Evolutionary conservation across 2,797 vertebrate species (phyloP), one percentile per base, ranked within the genome.

Genomic region (Paguma larvata): DNA sequence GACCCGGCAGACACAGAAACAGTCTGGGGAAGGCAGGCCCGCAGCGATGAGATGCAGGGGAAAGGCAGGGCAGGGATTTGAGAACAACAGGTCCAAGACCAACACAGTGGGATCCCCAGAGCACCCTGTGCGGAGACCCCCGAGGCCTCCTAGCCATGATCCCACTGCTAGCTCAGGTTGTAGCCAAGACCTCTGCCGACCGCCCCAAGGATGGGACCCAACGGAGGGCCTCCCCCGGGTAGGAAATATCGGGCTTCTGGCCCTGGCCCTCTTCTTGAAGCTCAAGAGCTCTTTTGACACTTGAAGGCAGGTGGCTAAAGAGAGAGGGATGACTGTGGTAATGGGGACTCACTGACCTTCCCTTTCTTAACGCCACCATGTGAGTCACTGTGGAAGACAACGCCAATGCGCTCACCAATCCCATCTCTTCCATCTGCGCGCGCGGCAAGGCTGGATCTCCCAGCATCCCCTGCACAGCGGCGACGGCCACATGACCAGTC

Each of bases 351-450:
- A 27, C 30, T 4, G 6, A 62, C 3, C 32, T 48, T 86, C 70
- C 32, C 16, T 72, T 25, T 53, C 75, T 73, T n/a, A 72, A 6
- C n/a, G 68, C 72, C 77, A 59, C 2, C 27, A 7, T 0, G 1
- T 13, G 23, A 18, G 4, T 14, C 44, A 1, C 13, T 25, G 12
- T 9, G 1, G 68, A 30, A 65, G 38, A 23, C 11, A 2, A 3
- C 0, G 3, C 14, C 14, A 0, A 1, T 0, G 3, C 13, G 2
- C 1, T 48, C 16, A 6, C 32, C 7, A 12, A 7, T 3, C 38
- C 38, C 5, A 0, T 1, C 41, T 23, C 25, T 32, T 72, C 32
- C 13, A 1, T 23, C 48, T 3, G 13, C 48, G 27, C 14, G 11
- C 0, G 0, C 0, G 30, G 53, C 11, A 12, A 62, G 23, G 23